phyloP scores from a whole-genome alignment of 2,888 invertebrate species.

The Rhagophthalmus giganteus region DNA sequence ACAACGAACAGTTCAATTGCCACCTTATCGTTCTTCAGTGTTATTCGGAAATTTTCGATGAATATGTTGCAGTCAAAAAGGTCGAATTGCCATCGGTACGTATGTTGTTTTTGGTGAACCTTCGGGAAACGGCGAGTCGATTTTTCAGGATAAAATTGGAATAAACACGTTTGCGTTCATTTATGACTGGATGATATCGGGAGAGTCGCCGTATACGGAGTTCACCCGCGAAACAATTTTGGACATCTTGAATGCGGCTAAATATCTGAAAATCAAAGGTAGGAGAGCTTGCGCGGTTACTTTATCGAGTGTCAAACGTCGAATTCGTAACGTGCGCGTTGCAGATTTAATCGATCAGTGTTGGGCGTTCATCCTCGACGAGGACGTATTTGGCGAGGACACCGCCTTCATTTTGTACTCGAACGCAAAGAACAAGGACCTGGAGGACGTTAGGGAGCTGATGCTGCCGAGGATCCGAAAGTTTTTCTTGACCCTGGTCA shows the following conservation, averaged over 20 bases:
- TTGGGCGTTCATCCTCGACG: constrained; percentile 74
- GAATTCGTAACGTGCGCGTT: constrained; percentile 6
- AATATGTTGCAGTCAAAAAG: constrained; percentile 52
- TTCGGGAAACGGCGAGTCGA: too few species aligned
- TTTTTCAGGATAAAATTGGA: constrained; percentile 51
- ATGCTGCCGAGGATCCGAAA: constrained; percentile 75
- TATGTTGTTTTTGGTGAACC: too few species aligned
- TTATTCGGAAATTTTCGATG: constrained; percentile 68
- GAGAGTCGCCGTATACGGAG: constrained; percentile 65
- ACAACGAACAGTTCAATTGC: constrained; percentile 68
- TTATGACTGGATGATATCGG: constrained; percentile 81
- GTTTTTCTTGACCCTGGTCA: constrained; percentile 76
- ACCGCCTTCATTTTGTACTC: constrained; percentile 70
- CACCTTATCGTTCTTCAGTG: constrained; percentile 70
- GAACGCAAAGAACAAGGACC: constrained; percentile 58
- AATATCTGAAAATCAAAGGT: constrained; percentile 72
- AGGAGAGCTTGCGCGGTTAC: too few species aligned
- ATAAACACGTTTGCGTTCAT: constrained; percentile 68
- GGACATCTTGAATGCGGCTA: constrained; percentile 72
- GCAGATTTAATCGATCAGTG: constrained; percentile 75
- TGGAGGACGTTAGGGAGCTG: constrained; percentile 67
- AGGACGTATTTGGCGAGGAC: constrained; percentile 71
- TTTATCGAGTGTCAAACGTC: too few species aligned
- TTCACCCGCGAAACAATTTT: constrained; percentile 71
- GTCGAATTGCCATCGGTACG: constrained; percentile 51